Evolutionary conservation across 2,888 invertebrate species (phyloP), one percentile per base, ranked within the genome.

Genomic region (Drosophila mimica): DNA sequence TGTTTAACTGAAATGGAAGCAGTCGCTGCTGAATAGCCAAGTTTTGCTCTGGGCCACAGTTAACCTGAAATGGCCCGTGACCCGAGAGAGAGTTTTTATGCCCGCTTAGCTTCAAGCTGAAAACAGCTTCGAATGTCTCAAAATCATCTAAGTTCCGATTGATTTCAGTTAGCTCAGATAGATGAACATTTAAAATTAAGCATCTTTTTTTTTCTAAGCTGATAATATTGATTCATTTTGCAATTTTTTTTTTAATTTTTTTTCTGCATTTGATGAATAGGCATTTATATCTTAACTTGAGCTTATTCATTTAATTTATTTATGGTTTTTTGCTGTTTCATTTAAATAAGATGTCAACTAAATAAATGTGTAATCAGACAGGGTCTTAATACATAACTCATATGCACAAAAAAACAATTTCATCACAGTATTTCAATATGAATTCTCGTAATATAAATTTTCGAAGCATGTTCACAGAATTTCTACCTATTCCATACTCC

Each of bases 1-100:
- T 54, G 65, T 70, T 64, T 71, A 57, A 72, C 72, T 52, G 56
- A 56, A 43, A 48, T 54, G 70, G 54, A 17, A 48, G 58, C 49
- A 65, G 48, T 5, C 70, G 30, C 36, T 75, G 70, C 69, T 65
- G 68, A 79, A 68, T 62, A 28, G 61, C 48, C 65, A 74, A 74
- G 59, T 66, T 65, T 36, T 30, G 28, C 40, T 40, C 13, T 63
- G 59, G 53, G 52, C 60, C 52, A 63, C 72, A 82, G 82, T 88
- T 68, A 73, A 81, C 70, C 68, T 81, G 81, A 81, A 79, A 83
- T 68, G 76, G 73, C 65, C 20, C 6, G 4, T 70, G 78, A 77
- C 67, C 83, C 68, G 61, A 61, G 64, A 69, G 64, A 69, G 62
- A 64, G 60, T 72, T 78, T 71, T 63, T 36, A 61, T 54, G 75